Conservation (phyloP, 2,797 vertebrate genomes). For the Meriones psammophilus region DNA sequence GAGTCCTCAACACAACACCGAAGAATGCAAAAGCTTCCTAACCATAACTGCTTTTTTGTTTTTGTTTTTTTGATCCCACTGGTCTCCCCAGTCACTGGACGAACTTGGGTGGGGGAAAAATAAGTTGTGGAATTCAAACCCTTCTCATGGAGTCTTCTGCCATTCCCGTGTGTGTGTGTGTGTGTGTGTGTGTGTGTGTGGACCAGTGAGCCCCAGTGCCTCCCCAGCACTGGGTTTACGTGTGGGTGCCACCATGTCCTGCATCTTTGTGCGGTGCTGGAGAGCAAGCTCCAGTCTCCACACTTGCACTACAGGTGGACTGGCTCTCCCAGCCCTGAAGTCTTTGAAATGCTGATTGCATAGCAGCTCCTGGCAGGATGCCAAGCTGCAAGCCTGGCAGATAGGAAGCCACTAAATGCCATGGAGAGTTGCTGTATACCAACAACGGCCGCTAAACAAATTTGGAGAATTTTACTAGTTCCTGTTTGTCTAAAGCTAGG, state of each 20-base stretch:
- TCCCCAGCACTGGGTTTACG: not conserved
- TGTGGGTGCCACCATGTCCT: not conserved
- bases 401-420: not conserved
- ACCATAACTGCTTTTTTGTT: not conserved
- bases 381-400: constrained; percentile 2
- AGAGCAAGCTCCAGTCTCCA: not conserved
- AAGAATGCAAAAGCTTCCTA: not conserved
- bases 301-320: not conserved
- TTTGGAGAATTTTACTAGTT: constrained; percentile 13
- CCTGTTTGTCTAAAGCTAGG: constrained; percentile 56
- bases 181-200: not conserved
- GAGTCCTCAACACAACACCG: constrained; percentile 34
- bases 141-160: not conserved
- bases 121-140: constrained; percentile 37
- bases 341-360: constrained; percentile 40
- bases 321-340: not conserved
- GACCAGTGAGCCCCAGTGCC: not conserved
- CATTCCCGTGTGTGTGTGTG: not conserved
- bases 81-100: not conserved
- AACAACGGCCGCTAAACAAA: not conserved
- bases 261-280: not conserved
- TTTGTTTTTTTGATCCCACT: not conserved
- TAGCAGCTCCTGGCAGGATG: not conserved
- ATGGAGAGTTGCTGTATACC: constrained; percentile 9
- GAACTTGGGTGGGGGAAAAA: constrained; percentile 36